phyloP scores from a whole-genome alignment of 2,888 invertebrate species.

The Drosophila neonasuta region DNA sequence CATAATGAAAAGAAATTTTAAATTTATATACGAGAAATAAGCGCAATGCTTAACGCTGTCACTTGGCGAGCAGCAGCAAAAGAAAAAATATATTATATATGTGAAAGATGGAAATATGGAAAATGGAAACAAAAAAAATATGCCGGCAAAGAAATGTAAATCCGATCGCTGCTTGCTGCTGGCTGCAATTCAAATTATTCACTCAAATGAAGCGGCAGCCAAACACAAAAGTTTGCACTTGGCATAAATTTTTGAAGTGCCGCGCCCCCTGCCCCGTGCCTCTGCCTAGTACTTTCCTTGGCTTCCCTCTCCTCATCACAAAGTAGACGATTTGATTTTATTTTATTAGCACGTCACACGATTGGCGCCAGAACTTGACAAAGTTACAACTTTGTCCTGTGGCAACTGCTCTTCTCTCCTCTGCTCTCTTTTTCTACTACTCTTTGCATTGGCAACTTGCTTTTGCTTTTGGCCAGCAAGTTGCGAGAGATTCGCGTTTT shows the following conservation, averaged over 20 bases:
- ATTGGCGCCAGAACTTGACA: constrained; percentile 76
- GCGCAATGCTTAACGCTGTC: constrained; percentile 50
- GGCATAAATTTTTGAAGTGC: constrained; percentile 64
- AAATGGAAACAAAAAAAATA: not conserved
- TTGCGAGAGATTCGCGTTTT: constrained; percentile 20
- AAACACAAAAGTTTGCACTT: constrained; percentile 72
- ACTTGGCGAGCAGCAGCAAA: constrained; percentile 25
- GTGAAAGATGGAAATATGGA: constrained; percentile 27
- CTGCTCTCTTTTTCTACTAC: not conserved
- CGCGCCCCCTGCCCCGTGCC: not conserved
- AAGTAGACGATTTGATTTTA: constrained; percentile 62
- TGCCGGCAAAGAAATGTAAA: constrained; percentile 57
- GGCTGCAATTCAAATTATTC: constrained; percentile 76
- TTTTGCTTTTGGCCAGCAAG: constrained; percentile 37
- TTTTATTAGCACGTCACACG: constrained; percentile 77
- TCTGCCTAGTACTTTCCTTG: not conserved
- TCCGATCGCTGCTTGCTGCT: constrained; percentile 31
- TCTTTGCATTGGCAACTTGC: constrained; percentile 31
- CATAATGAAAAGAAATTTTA: constrained; percentile 55
- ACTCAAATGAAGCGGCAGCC: constrained; percentile 69
- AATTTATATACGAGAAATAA: constrained; percentile 14
- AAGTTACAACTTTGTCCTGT: constrained; percentile 71
- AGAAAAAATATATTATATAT: constrained; percentile 15
- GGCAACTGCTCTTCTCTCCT: not conserved
- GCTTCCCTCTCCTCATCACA: not conserved